Base-by-base conservation (phyloP, 2,113 vertebrate species). In the Myotis brandtii region DNA sequence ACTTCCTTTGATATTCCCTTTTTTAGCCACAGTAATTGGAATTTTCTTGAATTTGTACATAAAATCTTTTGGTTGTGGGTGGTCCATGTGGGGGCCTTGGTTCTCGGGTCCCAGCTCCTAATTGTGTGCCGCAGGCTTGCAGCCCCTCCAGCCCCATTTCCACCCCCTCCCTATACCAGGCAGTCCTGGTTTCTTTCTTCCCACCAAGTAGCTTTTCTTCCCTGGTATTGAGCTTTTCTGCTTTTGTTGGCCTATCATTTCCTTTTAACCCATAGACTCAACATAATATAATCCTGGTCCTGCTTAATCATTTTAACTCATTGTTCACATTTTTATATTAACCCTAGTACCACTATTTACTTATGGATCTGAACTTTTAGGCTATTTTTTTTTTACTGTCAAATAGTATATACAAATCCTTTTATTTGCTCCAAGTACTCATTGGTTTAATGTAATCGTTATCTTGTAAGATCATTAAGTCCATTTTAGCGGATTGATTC, bases 1-100 rank as follows among this genome's bases (percentile, higher is more conserved):
- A 95, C 56, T 89, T 94, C 91, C 96, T 98, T 97, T 97, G 97
- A 98, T 97, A 96, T 86, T 97, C 83, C 72, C 37, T 95, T 90
- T 94, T 83, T 66, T 91, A 89, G 91, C 66, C 79, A 81, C 40
- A 86, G 70, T 96, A 94, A 96, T 94, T 93, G 96, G 79, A 93
- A 93, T 94, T 96, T 95, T 91, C 94, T 90, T 94, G 67, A 92
- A 93, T 95, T 80, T 95, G 18, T 72, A 80, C 73, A 92, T 96
- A 72, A 95, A 96, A 73, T 62, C 50, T 94, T 92, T 84, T 37
- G n/a, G 32, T 48, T 48, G 16, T 73, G 34, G 62, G 75, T 91
- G 94, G 95, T 64, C 86, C 64, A 0, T 76, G 1, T 67, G 37
- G 88, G 48, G 72, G 11, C 3, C 18, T 64, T 20, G 25, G 30